These are phyloP conservation scores for Dendropsophus ebraccatus DNA, from an alignment of 2,113 vertebrate species.

Conservation along the genomic window DNA sequence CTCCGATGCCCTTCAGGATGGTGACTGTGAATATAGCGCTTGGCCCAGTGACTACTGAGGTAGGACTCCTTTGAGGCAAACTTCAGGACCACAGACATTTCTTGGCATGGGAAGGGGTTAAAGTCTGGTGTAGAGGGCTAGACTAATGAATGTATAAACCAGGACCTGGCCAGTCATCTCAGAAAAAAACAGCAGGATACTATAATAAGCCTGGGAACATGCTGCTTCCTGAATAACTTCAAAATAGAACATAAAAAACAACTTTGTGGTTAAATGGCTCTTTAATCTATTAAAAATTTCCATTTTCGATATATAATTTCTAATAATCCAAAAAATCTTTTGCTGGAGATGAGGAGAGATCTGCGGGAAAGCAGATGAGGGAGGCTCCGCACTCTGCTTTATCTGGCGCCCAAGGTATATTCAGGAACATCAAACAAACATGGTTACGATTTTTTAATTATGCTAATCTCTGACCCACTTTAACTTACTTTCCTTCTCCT, in stretches of 20 bases:
- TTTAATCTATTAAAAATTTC: background rate
- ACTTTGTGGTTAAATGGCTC: too few relatives aligned
- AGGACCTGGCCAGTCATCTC: background rate
- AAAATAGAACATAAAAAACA: background rate
- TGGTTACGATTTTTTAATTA: slow-evolving; percentile 15
- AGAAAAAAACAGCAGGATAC: background rate
- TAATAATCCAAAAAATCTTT: background rate
- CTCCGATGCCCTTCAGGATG: too few relatives aligned
- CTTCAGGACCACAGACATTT: background rate
- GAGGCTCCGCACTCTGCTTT: background rate
- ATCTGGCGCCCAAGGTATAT: slow-evolving; percentile 21
- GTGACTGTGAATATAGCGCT: too few relatives aligned
- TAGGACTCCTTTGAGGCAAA: too few relatives aligned
- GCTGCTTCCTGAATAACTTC: background rate
- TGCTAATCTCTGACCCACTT: slow-evolving; percentile 41
- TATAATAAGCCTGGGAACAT: background rate
- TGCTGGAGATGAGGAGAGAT: background rate
- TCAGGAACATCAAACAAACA: slow-evolving; percentile 32
- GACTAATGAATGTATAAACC: background rate
- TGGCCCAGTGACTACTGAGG: too few relatives aligned
- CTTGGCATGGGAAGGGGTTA: background rate
- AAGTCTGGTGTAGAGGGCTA: background rate
- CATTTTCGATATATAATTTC: background rate
- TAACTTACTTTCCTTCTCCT: slow-evolving; percentile 25
- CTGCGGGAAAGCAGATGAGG: background rate